Conservation (phyloP, 2,797 vertebrate species). For the Labeo calbasu region DNA sequence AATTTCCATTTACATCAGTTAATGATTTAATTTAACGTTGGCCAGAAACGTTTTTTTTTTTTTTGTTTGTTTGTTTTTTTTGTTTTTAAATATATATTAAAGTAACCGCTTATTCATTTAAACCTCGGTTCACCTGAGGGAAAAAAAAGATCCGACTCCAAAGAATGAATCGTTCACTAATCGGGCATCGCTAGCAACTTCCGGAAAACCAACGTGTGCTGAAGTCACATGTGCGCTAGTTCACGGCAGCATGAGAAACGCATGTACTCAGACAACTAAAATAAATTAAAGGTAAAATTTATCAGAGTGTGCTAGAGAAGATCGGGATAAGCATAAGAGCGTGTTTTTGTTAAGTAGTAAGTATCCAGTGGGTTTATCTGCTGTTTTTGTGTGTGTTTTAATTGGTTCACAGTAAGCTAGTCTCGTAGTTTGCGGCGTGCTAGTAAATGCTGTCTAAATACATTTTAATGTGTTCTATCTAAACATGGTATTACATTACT, state of each 20-base stretch:
- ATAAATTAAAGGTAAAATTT: background rate
- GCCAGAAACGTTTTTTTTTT: background rate
- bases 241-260: background rate
- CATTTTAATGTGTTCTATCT: background rate
- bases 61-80: background rate
- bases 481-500: background rate
- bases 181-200: slow-evolving; percentile 30
- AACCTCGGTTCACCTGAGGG: background rate
- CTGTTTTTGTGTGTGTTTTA: background rate
- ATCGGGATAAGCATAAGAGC: background rate
- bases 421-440: background rate
- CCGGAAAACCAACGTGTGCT: slow-evolving; percentile 58
- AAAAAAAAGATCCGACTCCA: slow-evolving; percentile 25
- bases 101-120: background rate
- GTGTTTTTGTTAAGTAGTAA: background rate
- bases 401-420: background rate
- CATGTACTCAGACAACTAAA: background rate
- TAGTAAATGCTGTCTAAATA: background rate
- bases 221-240: slow-evolving; percentile 54
- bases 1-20: background rate
- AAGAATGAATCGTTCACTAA: background rate
- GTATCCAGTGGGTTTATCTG: background rate
- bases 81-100: no score
- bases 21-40: background rate
- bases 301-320: background rate